These are phyloP conservation scores for Idris sp. DNA, from an alignment of 1,140 invertebrate species.

Conservation along the genomic window DNA sequence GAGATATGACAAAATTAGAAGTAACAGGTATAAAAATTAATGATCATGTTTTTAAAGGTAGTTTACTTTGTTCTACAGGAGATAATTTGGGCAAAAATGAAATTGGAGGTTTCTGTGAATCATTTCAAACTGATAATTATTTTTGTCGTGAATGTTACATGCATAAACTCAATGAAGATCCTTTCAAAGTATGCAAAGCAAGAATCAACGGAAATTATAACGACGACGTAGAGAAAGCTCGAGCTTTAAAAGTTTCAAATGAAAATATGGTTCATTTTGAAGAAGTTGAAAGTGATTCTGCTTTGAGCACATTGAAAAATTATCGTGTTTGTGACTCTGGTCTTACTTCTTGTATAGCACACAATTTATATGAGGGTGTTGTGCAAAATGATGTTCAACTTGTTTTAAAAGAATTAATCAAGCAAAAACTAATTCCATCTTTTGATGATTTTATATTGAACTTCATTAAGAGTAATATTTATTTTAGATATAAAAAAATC, in stretches of 20 bases:
- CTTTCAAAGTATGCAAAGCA: slow-evolving; percentile 21
- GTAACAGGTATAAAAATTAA: slow-evolving; percentile 18
- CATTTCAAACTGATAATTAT: slow-evolving; percentile 48
- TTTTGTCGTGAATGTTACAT: slow-evolving; percentile 62
- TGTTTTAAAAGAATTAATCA: slow-evolving; percentile 15
- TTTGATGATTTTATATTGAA: slow-evolving; percentile 22
- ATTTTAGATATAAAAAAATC: no score
- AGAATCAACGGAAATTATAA: slow-evolving; percentile 15
- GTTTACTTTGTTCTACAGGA: slow-evolving; percentile 42
- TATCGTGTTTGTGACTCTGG: slow-evolving; percentile 46
- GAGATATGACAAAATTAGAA: slow-evolving; percentile 42
- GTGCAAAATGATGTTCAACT: slow-evolving; percentile 42
- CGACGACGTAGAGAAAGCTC: slow-evolving; percentile 6
- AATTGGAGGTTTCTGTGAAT: slow-evolving; percentile 57
- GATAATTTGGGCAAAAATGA: slow-evolving; percentile 62
- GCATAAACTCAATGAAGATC: slow-evolving; percentile 18
- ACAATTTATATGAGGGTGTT: slow-evolving; percentile 43
- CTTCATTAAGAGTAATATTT: no score
- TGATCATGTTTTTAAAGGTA: slow-evolving; percentile 35
- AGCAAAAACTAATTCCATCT: slow-evolving; percentile 26
- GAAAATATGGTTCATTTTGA: slow-evolving; percentile 16
- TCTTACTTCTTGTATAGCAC: slow-evolving; percentile 25
- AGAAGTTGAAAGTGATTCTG: slow-evolving; percentile 38
- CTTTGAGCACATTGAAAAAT: slow-evolving; percentile 41
- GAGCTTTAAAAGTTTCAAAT: neutral